Evolutionary conservation across 2,888 invertebrate species (phyloP), one percentile per base, ranked within the genome.

Genomic region (Eilema sororculum): DNA sequence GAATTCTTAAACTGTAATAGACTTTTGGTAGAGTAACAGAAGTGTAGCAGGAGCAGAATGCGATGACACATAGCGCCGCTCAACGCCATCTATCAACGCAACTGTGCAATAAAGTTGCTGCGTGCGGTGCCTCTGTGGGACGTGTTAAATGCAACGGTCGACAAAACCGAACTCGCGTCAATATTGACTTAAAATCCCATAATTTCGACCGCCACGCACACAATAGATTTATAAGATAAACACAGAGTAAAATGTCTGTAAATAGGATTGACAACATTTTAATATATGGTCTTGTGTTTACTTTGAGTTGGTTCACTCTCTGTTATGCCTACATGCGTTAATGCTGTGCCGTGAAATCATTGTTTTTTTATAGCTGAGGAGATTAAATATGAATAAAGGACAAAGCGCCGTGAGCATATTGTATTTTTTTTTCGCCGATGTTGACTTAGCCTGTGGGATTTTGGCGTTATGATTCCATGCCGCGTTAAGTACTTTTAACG

Each of bases 171-270:
- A 89, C 86, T 84, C 81, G 84, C 84, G 90, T 93, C 90, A 95
- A 95, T 94, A 95, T 95, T 95, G 89, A 95, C 92, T 90, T 87
- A 90, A 91, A 94, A 91, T 91, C 93, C 94, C 93, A 95, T 93
- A 93, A 94, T 94, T 93, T 92, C 90, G 93, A 93, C 93, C 94
- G 94, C 93, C 92, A 86, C 86, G 91, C 91, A 93, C 91, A 95
- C 95, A 95, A 95, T 94, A 93, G 95, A 94, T 94, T 94, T 94
- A 94, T 94, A 95, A 94, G 91, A 93, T 94, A 95, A 95, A 95
- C 93, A 95, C 88, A 87, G 91, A 92, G 94, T 94, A 94, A 94
- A 94, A 95, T 93, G 94, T 93, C 91, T 91, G 95, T 92, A 94
- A 95, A 95, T 94, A 95, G 91, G 90, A 92, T 93, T 93, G 94